Conservation (phyloP, 2,888 invertebrate species). For the Brachyopa scutellaris region DNA sequence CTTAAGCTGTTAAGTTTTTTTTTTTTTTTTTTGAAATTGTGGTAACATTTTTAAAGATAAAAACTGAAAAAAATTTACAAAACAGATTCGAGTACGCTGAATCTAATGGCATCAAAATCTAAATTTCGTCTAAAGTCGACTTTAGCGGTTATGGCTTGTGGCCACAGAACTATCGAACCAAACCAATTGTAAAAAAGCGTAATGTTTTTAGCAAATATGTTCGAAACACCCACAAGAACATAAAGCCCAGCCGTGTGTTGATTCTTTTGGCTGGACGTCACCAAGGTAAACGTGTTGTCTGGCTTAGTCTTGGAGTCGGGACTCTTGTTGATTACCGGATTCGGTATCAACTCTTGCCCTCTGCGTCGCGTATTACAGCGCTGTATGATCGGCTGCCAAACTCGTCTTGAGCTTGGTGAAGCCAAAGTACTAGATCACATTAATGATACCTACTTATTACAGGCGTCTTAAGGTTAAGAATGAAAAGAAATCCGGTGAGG, state of each 20-base stretch:
- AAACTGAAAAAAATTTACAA: too few relatives aligned
- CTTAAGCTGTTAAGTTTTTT: too few relatives aligned
- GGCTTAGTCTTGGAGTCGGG: conserved; percentile 94
- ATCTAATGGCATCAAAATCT: too few relatives aligned
- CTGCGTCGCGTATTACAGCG: conserved; percentile 96
- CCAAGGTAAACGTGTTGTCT: conserved; percentile 98
- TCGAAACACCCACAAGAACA: conserved; percentile 87
- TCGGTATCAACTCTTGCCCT: conserved; percentile 96
- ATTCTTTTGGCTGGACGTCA: conserved; percentile 97
- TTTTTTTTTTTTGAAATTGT: too few relatives aligned
- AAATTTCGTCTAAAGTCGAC: too few relatives aligned
- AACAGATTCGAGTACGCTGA: too few relatives aligned
- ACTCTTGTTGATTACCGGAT: conserved; percentile 95
- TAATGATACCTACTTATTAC: conserved; percentile 97
- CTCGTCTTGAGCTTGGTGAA: conserved; percentile 90
- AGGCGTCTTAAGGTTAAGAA: conserved; percentile 87
- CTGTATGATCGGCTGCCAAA: conserved; percentile 97
- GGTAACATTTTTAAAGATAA: too few relatives aligned
- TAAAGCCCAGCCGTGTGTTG: conserved; percentile 95
- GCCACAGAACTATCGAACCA: conserved; percentile 93
- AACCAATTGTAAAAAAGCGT: conserved; percentile 87
- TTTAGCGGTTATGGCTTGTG: too few relatives aligned
- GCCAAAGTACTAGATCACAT: conserved; percentile 92
- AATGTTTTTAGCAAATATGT: conserved; percentile 91
- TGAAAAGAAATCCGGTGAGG: conserved; percentile 92